phyloP scores from a whole-genome alignment of 2,888 invertebrate species.

The Pteria penguin region DNA sequence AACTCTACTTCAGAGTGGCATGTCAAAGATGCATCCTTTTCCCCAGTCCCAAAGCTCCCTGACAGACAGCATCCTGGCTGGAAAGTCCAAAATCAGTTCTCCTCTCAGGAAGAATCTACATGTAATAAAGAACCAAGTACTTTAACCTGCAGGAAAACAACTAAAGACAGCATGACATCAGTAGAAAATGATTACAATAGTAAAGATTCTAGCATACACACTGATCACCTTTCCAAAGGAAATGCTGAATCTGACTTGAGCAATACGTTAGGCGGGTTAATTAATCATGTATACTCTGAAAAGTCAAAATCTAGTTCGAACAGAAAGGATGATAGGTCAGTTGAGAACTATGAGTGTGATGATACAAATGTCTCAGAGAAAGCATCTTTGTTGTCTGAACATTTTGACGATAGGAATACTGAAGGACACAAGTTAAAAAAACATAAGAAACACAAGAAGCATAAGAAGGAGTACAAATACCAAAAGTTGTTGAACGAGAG shows the following conservation, averaged over 20 bases:
- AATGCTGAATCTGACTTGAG: not conserved
- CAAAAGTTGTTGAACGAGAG: conserved; percentile 48
- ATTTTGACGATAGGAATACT: conserved; percentile 14
- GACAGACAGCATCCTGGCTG: conserved; percentile 59
- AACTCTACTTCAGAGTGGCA: conserved; percentile 79
- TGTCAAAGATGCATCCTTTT: conserved; percentile 54
- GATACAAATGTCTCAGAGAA: conserved; percentile 44
- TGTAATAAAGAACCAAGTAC: not conserved
- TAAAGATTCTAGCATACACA: no score
- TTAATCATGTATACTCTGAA: not conserved
- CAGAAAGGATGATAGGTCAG: not conserved
- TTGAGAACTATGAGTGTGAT: not conserved
- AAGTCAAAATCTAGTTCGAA: not conserved
- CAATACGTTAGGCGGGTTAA: not conserved
- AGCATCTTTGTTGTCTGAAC: conserved; percentile 43
- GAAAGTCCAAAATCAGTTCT: no score
- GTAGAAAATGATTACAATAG: not conserved
- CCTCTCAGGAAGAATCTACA: conserved; percentile 33
- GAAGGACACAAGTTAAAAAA: conserved; percentile 56
- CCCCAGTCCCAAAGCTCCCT: conserved; percentile 35
- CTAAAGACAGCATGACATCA: not conserved
- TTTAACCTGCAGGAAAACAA: not conserved
- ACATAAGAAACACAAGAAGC: conserved; percentile 63
- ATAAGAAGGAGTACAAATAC: conserved; percentile 45
- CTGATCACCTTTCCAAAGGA: not conserved